phyloP scores from a whole-genome alignment of 2,113 vertebrate genomes.

The Ginglymostoma cirratum region DNA sequence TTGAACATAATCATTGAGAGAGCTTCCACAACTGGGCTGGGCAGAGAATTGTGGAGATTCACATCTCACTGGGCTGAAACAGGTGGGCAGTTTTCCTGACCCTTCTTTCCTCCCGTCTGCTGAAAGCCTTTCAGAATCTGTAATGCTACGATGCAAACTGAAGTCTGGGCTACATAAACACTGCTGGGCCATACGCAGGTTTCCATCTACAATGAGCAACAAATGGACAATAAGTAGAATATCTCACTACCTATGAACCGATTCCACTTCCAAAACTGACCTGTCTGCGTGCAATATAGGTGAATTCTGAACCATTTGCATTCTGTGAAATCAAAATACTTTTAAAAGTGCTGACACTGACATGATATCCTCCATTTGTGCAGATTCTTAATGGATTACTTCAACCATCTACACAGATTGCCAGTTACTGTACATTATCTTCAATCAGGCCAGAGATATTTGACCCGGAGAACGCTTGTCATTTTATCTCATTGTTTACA shows the following conservation, averaged over 20 bases:
- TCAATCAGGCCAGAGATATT: slow-evolving; percentile 13
- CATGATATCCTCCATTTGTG: not conserved
- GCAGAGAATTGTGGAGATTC: not conserved
- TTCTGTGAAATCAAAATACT: not conserved
- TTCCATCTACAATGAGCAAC: not conserved
- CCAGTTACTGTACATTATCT: slow-evolving; percentile 16
- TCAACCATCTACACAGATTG: not conserved
- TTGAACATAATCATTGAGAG: not conserved
- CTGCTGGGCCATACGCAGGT: not conserved
- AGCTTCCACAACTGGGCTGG: not conserved
- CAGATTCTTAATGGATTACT: not conserved
- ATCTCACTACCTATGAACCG: not conserved
- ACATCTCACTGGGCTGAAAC: not conserved
- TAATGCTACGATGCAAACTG: not conserved
- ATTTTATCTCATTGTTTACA: slow-evolving; percentile 30
- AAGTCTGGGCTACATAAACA: not conserved
- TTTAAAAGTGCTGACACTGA: slow-evolving; percentile 10
- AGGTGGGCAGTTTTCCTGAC: not conserved
- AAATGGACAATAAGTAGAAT: not conserved
- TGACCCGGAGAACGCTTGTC: slow-evolving; percentile 18
- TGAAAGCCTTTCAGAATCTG: not conserved
- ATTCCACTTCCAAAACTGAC: not conserved
- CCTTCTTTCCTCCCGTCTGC: not conserved
- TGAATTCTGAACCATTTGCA: not conserved
- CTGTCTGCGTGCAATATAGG: not conserved